Evolutionary conservation across 30 jellyfish, hydroid and myxozoan genomes (phyloP).

Genomic region (Hydra vulgaris): DNA sequence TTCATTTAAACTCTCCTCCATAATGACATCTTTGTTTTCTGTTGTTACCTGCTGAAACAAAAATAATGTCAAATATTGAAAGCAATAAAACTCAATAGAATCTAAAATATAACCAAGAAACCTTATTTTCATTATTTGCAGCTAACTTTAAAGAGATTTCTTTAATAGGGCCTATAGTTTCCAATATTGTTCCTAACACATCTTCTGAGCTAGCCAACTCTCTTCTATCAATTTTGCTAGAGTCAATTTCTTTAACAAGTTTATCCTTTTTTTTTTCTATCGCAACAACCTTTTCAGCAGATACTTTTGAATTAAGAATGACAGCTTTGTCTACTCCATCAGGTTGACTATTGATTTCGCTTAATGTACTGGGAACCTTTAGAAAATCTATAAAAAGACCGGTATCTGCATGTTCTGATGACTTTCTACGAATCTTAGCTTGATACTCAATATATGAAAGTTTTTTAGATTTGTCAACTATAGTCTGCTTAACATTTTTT

Average conservation of each 20-base stretch:
- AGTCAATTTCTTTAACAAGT: not conserved
- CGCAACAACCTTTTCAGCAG: not conserved
- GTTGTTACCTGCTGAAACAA: not conserved
- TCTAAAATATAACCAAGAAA: no score
- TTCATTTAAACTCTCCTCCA: slow-evolving; percentile 12
- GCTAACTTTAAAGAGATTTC: not conserved
- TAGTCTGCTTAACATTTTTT: not conserved
- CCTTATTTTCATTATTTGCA: not conserved
- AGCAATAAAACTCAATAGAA: not conserved
- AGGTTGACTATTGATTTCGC: not conserved
- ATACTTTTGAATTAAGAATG: slow-evolving; percentile 3
- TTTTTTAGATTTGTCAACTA: slow-evolving; percentile 7
- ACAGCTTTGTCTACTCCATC: slow-evolving; percentile 13
- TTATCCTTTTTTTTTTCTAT: slow-evolving; percentile 8
- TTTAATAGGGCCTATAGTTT: not conserved
- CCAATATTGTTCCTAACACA: slow-evolving; percentile 19
- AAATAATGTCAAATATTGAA: no score
- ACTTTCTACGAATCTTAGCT: slow-evolving; percentile 10
- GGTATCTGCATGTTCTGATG: not conserved
- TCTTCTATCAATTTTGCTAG: slow-evolving; percentile 1
- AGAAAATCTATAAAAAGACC: slow-evolving; percentile 18
- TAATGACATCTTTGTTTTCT: slow-evolving; percentile 13
- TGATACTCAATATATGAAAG: slow-evolving; percentile 12
- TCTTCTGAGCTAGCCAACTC: not conserved
- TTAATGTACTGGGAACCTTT: not conserved